Percentiles rank a stretch among this genome's conserved stretches.
These are phyloP conservation scores for Myotis planiceps DNA, from an alignment of 2,797 vertebrate genomes.

Conservation along the genomic window DNA sequence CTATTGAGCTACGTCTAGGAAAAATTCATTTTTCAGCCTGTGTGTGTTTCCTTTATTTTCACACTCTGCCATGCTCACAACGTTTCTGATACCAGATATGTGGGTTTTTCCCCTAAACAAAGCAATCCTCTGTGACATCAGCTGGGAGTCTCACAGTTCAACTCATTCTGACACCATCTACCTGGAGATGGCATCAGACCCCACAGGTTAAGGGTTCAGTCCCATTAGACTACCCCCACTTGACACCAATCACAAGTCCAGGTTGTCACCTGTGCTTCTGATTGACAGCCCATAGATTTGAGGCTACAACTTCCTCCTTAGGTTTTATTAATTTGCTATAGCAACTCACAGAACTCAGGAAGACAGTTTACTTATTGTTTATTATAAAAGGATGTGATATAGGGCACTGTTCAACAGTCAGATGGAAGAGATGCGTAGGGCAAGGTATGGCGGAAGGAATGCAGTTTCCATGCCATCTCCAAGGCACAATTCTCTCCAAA, in stretches of 20 bases:
- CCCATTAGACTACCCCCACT: not conserved
- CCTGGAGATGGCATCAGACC: not conserved
- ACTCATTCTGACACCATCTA: not conserved
- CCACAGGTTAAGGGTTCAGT: not conserved
- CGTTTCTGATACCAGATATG: not conserved
- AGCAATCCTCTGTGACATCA: not conserved
- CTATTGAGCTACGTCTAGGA: not conserved
- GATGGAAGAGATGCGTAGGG: not conserved
- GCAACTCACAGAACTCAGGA: not conserved
- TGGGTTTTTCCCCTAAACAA: rapidly evolving
- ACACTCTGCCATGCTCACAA: not conserved
- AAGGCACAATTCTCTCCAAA: not conserved
- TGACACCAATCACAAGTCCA: not conserved
- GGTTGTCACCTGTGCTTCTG: not conserved
- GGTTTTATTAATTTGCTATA: not conserved
- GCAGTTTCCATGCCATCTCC: not conserved
- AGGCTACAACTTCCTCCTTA: not conserved
- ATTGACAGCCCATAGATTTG: not conserved
- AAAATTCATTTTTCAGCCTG: not conserved
- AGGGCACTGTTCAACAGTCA: not conserved
- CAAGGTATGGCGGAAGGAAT: not conserved
- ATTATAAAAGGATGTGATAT: not conserved
- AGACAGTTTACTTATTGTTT: not conserved
- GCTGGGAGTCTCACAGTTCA: not conserved
- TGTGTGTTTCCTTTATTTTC: not conserved